A percentile compares a stretch with the other conserved stretches of the same genome.
These are phyloP conservation scores for Corydoras sp. DNA, from an alignment of 2,113 vertebrate genomes.

Conservation along the genomic window DNA sequence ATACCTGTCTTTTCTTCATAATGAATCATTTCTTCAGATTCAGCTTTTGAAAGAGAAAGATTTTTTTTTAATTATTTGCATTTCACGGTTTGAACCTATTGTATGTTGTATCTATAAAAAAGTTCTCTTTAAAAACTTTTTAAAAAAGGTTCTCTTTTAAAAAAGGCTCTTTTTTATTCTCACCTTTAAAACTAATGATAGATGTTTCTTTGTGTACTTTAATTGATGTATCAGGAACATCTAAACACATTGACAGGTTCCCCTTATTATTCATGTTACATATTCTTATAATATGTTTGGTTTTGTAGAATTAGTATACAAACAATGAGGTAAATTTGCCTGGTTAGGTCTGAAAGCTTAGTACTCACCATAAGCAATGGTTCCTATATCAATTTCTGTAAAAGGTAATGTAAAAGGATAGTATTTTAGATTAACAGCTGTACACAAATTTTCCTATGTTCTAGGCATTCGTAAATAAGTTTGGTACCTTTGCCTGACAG, in stretches of 20 bases:
- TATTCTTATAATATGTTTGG: background rate
- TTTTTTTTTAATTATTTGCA: background rate
- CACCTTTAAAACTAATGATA: conserved; percentile 66
- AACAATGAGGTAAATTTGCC: conserved; percentile 5
- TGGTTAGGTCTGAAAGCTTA: background rate
- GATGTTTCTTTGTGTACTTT: conserved; percentile 59
- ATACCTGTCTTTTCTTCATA: conserved; percentile 59
- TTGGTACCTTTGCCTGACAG: conserved; percentile 81
- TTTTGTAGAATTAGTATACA: conserved; percentile 1
- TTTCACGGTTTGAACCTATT: background rate
- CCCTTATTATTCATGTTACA: background rate
- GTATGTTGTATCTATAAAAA: background rate
- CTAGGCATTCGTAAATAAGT: conserved; percentile 24
- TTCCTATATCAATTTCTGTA: conserved; percentile 80
- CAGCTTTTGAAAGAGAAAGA: conserved; percentile 48
- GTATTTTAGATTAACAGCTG: conserved; percentile 30
- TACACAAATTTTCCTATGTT: no score
- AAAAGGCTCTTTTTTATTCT: conserved; percentile 31
- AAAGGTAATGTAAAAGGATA: conserved; percentile 51
- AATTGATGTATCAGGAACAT: conserved; percentile 76
- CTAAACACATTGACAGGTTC: conserved; percentile 54
- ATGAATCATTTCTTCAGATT: conserved; percentile 48
- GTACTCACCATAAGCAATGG: conserved; percentile 79
- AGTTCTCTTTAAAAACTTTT: no score
- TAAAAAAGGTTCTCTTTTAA: no score